Conservation (phyloP, 2,888 invertebrate species). For the Drosophila stalkeri region DNA sequence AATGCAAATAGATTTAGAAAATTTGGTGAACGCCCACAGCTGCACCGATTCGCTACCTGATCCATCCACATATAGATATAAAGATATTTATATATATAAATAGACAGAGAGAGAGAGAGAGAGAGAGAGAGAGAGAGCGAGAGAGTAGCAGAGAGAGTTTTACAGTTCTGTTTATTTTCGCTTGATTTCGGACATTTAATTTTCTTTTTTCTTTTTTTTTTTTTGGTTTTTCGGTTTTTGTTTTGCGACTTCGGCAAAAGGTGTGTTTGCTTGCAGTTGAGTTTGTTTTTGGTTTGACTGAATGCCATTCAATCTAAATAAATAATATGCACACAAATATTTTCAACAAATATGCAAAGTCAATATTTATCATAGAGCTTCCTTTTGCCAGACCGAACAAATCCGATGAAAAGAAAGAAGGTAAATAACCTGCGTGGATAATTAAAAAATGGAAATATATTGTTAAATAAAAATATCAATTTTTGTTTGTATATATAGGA, state of each 20-base stretch:
- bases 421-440: constrained; percentile 44
- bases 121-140: too few relatives aligned
- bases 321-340: constrained; percentile 58
- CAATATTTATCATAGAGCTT: constrained; percentile 61
- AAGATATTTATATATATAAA: neutral
- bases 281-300: constrained; percentile 66
- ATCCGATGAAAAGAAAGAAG: constrained; percentile 21
- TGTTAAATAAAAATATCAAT: neutral
- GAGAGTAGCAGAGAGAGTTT: neutral
- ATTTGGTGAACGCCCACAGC: constrained; percentile 63
- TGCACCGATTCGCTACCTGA: constrained; percentile 46
- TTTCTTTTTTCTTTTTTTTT: neutral
- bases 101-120: too few relatives aligned
- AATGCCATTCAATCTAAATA: constrained; percentile 58
- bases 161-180: constrained; percentile 37
- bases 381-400: constrained; percentile 14
- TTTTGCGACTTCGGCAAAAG: constrained; percentile 39
- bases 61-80: constrained; percentile 14
- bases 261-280: constrained; percentile 49
- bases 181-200: constrained; percentile 23
- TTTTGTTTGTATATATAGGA: neutral
- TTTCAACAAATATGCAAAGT: constrained; percentile 67
- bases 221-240: constrained; percentile 9
- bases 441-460: constrained; percentile 9
- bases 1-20: constrained; percentile 68